Percentiles rank a stretch among this genome's conserved stretches.
Evolutionary conservation across 2,888 invertebrate genomes (phyloP).

Genomic region (Heliconius aoede): DNA sequence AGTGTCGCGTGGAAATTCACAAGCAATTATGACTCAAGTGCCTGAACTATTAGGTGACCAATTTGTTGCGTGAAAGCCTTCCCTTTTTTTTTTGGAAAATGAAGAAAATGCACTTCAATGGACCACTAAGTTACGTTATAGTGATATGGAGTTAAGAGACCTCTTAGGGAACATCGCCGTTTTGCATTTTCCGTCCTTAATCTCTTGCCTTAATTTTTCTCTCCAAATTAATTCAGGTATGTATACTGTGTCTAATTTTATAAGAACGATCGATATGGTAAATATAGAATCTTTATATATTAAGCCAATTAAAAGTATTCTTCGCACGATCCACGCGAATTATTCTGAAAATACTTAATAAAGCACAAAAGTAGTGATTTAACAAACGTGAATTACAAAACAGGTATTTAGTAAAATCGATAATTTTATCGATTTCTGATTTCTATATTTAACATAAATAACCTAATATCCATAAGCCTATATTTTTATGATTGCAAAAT

Average conservation of each 20-base stretch:
- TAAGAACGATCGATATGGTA: neutral
- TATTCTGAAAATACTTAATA: neutral
- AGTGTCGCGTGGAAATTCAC: constrained; percentile 81
- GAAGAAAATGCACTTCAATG: constrained; percentile 71
- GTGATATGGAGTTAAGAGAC: constrained; percentile 81
- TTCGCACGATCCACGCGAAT: neutral
- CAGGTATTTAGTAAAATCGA: neutral
- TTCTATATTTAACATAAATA: neutral
- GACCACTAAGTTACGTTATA: constrained; percentile 73
- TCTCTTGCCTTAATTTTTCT: constrained; percentile 69
- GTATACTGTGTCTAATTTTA: constrained; percentile 47
- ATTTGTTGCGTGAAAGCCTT: constrained; percentile 75
- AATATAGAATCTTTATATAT: neutral
- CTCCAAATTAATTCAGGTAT: constrained; percentile 71
- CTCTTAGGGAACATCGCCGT: constrained; percentile 68
- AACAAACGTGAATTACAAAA: neutral
- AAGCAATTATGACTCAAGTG: constrained; percentile 82
- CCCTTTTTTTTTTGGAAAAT: constrained; percentile 70
- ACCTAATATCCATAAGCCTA: neutral
- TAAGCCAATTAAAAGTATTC: neutral
- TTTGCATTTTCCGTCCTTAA: constrained; percentile 79
- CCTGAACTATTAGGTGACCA: constrained; percentile 78
- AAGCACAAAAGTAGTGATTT: neutral
- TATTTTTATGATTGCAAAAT: constrained; percentile 13
- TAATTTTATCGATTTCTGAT: neutral